Base-by-base conservation (phyloP, 2,888 invertebrate genomes). In the Diloba caeruleocephala region DNA sequence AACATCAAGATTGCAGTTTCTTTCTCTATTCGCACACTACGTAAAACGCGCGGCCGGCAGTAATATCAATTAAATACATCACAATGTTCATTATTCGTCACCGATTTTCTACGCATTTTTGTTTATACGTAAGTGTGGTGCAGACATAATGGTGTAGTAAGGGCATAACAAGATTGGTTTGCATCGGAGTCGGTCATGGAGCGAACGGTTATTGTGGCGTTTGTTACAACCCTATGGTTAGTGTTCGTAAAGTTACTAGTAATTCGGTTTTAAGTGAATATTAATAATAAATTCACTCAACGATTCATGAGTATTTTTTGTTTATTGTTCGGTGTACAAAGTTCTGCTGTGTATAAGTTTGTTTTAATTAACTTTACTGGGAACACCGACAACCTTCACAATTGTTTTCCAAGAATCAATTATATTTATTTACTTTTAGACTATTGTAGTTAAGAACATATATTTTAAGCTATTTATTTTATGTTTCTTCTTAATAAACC, bases 161-260 rank as follows among this genome's bases (percentile, higher is more conserved):
- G 21, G 23, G 9, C 52, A 70, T 50, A 59, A 39, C 46, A 26
- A 48, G 54, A 50, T 17, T 32, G 13, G 71, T 59, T 41, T 38
- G 32, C 55, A 31, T 3, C 49, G 44, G 1, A 33, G 43, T 14
- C 54, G 32, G 72, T 45, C 72, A 70, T 70, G 70, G 44, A 48
- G 28, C 33, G 25, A 38, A 21, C 36, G 9, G 10, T 43, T 33
- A 8, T 54, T 9, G 21, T 45, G 19, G 29, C 54, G 28, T 32
- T 65, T 19, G 7, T 57, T 12, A 31, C 34, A 15, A 14, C 34
- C 7, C 29, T 68, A 13, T 53, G 70, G 70, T 70, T 29, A 55
- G 70, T 68, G 19, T 26, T 43, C 21, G 8, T 6, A 2, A 10
- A 39, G 15, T 51, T 38, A 25, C 19, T 15, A 17, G 6, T 38